Base-by-base conservation (phyloP, 2,113 vertebrate species). In the Poeciliopsis turrubarensis region DNA sequence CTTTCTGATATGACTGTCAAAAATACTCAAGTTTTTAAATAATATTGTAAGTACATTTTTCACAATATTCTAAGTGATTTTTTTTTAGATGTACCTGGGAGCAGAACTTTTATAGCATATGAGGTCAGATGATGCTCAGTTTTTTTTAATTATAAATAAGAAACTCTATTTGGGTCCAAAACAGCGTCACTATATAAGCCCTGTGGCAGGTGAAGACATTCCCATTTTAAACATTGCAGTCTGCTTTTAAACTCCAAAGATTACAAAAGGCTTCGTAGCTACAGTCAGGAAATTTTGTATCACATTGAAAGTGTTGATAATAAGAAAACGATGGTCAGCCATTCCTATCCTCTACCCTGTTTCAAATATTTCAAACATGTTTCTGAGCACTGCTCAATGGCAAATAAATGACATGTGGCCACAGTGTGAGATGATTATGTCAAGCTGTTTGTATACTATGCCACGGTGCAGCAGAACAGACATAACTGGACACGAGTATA, bases 401-500 rank as follows among this genome's bases (percentile, higher is more conserved):
- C 68, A 69, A 75, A 68, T 41, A 60, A 79, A 72, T 82, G 87
- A 85, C 86, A 90, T 87, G 83, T 90, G 77, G 84, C 81, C 82
- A 80, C 76, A 84, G 80, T 81, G 75, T 78, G 75, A 19, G 15
- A 57, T 77, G 73, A 80, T 85, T 64, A 63, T 89, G 79, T 77
- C 76, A 71, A 66, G 82, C 66, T 75, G 79, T 69, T 82, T 80
- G 82, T 80, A 81, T 82, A 82, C 37, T 73, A 81, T 78, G 73
- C 76, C 68, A 32, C 17, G 13, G 68, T 32, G 61, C 76, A 84
- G 77, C 79, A 65, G 85, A 68, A 83, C 80, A 69, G 89, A 92
- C 89, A 93, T 91, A 95, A 92, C 89, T 19, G 64, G 84, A 91
- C 75, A 89, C 84, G 78, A 73, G 78, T 94, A 95, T 94, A 87